These are phyloP conservation scores for Phymastichus coffea DNA, from an alignment of 1,140 invertebrate genomes.

Conservation along the genomic window DNA sequence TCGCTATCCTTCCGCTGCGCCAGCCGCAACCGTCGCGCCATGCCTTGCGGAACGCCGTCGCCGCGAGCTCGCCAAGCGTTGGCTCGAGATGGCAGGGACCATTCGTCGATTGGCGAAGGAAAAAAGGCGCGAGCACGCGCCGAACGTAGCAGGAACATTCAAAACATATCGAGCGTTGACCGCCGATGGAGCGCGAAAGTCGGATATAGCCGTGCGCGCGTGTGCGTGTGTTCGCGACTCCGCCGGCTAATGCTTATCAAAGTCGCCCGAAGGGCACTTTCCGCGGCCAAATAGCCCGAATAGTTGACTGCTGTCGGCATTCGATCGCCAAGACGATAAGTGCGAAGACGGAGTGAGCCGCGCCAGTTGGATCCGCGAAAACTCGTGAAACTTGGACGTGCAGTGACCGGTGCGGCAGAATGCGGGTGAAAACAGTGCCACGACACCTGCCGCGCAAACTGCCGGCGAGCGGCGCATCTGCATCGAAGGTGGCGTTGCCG, in stretches of 20 bases:
- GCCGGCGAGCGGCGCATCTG: too few relatives aligned
- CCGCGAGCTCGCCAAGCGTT: too few relatives aligned
- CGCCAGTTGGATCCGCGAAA: too few relatives aligned
- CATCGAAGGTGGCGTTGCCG: too few relatives aligned
- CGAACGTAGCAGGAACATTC: neutral
- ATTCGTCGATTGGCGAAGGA: neutral
- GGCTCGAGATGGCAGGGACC: too few relatives aligned
- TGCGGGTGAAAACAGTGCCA: conserved; percentile 45
- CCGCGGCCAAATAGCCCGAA: neutral
- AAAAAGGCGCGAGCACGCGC: neutral
- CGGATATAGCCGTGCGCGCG: neutral
- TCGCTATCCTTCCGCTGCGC: neutral
- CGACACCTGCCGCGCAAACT: conserved; percentile 27
- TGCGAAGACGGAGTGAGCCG: conserved; percentile 11
- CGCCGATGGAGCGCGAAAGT: neutral
- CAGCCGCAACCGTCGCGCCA: too few relatives aligned
- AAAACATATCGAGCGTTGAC: conserved; percentile 15
- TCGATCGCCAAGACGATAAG: conserved; percentile 12
- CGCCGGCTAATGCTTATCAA: neutral
- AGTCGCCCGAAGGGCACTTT: conserved; percentile 21
- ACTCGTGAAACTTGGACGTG: too few relatives aligned
- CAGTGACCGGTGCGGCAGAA: too few relatives aligned
- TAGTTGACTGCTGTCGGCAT: conserved; percentile 11
- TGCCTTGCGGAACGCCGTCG: too few relatives aligned
- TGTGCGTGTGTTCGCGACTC: conserved; percentile 13